These are phyloP conservation scores for Dicranocentrus wangi DNA, from an alignment of 2,888 invertebrate genomes.

Conservation along the genomic window DNA sequence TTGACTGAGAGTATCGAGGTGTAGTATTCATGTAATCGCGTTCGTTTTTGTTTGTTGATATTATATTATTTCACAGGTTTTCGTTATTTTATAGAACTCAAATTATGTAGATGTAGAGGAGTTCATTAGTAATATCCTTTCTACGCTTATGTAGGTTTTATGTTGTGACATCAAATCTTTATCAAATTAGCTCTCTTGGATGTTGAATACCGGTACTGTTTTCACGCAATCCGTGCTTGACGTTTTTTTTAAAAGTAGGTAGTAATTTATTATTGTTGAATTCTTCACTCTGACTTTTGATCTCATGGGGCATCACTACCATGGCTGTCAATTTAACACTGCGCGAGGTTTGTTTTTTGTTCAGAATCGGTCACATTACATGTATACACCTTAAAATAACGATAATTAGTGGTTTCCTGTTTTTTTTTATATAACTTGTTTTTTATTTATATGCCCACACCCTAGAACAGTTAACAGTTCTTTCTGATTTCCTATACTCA, in stretches of 20 bases:
- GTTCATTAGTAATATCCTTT: too few species aligned
- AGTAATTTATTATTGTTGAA: constrained; percentile 28
- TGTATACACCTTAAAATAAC: too few species aligned
- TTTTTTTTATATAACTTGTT: too few species aligned
- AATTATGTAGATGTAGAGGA: too few species aligned
- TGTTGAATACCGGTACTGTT: background rate
- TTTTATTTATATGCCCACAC: too few species aligned
- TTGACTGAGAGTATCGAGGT: constrained; percentile 34
- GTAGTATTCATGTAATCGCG: too few species aligned
- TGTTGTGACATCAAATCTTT: constrained; percentile 14
- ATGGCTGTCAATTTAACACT: too few species aligned
- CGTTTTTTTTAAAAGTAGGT: background rate
- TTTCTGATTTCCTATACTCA: too few species aligned
- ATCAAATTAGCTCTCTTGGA: constrained; percentile 41
- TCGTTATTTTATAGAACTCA: background rate
- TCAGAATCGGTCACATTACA: too few species aligned
- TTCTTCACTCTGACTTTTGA: constrained; percentile 22
- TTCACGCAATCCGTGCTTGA: background rate
- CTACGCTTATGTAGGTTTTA: constrained; percentile 24
- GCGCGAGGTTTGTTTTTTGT: too few species aligned
- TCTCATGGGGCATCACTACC: constrained; percentile 22
- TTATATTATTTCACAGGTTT: background rate
- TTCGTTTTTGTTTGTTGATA: constrained; percentile 18
- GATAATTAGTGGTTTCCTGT: too few species aligned
- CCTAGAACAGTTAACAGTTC: too few species aligned